These are phyloP conservation scores for Peromyscus nudipes DNA, from an alignment of 2,797 vertebrate genomes.

Conservation along the genomic window DNA sequence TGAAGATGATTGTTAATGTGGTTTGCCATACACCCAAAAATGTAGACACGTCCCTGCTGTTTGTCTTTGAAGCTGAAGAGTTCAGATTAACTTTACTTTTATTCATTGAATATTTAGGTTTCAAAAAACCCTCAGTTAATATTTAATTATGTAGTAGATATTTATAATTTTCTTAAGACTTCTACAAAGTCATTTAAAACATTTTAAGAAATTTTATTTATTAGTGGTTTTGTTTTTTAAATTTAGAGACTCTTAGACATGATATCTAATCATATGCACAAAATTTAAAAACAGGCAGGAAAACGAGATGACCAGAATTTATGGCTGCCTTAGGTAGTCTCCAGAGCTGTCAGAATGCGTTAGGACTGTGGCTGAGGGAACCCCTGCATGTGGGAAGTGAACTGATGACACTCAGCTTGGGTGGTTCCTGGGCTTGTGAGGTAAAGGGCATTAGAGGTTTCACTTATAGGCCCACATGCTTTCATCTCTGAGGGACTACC, in stretches of 20 bases:
- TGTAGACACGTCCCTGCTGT: slow-evolving; percentile 70
- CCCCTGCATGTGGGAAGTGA: background rate
- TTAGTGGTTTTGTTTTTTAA: background rate
- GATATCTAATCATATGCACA: background rate
- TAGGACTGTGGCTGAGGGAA: background rate
- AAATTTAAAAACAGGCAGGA: background rate
- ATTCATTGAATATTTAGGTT: slow-evolving; percentile 66
- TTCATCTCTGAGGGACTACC: background rate
- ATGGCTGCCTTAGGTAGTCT: background rate
- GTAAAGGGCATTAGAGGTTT: background rate
- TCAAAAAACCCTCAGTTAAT: background rate
- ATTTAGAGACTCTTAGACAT: slow-evolving; percentile 6
- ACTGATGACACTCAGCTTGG: background rate
- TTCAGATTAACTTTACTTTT: slow-evolving; percentile 75
- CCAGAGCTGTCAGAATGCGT: background rate
- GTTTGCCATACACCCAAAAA: slow-evolving; percentile 76
- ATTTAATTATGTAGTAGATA: slow-evolving; percentile 54
- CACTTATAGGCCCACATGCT: background rate
- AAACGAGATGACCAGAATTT: slow-evolving; percentile 24
- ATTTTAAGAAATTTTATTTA: slow-evolving; percentile 57
- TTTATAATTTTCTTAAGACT: slow-evolving; percentile 47
- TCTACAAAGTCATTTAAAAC: slow-evolving; percentile 56
- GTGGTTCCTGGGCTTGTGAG: background rate
- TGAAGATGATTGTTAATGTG: slow-evolving; percentile 78
- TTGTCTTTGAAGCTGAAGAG: slow-evolving; percentile 76